Evolutionary conservation across 2,113 vertebrate species (phyloP), one percentile per base, ranked within the genome.

Genomic region (Mesembrinibis cayennensis): DNA sequence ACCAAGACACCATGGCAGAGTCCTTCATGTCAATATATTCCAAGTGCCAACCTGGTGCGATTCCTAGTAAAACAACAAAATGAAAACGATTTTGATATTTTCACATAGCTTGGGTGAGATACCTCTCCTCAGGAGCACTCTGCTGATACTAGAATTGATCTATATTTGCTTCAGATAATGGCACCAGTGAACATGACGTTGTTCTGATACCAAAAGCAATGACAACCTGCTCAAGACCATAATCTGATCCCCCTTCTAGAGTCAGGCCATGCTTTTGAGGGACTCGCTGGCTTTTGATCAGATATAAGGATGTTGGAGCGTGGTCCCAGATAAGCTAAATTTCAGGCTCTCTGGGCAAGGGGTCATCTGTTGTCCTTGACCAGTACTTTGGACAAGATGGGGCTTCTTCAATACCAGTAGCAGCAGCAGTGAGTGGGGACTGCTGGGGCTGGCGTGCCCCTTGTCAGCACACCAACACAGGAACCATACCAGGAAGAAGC

Each of bases 11-110:
- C 38, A 99, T 94, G 58, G 98, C 65, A 8, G 99, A 99, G 69
- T 99, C 99, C 38, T 85, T 99, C 78, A 99, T 99, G 0, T 99
- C 99, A 0, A 99, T 97, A 9, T 98, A 99, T 66, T 99, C 99
- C 98, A 99, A 84, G 95, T 99, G 99, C 99, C 99, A 99, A 7
- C 99, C 99, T 2, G 99, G 98, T 36, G 98, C 98, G 0, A 97
- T 96, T 55, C 99, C 99, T 99, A 26, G 53, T 20, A 40, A 44
- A 25, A 90, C 52, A 80, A 32, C 36, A 73, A 76, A 52, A 71
- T 5, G 19, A 18, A 56, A 25, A 6, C 47, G 1, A 3, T 32
- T 36, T 23, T 23, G 18, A 2, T 63, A 15, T 67, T 82, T 78
- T 58, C 36, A 67, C 3, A 2, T 4, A 25, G 4, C 15, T 59